Base-by-base conservation (phyloP, 2,797 vertebrate genomes). In the Cyclopterus lumpus region DNA sequence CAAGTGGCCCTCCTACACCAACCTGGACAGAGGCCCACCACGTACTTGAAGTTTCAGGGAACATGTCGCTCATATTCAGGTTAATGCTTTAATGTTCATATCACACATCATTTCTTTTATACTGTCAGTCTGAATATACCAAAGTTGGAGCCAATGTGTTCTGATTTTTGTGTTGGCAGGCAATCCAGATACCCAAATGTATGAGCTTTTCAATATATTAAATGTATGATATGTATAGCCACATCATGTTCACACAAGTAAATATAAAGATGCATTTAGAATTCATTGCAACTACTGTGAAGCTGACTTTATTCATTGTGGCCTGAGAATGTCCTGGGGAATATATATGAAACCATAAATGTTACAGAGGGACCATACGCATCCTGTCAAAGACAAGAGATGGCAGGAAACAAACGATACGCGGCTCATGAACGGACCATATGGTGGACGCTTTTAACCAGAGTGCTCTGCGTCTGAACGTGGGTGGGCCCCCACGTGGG, bases 401-500 rank as follows among this genome's bases (percentile, higher is more conserved):
- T 12, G 64, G 70, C 79, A 80, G 80, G 67, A 79, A 73, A 85
- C 75, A 73, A 83, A 85, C 0, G 4, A n/a, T n/a, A n/a, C n/a
- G n/a, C n/a, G 34, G 69, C 22, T 10, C 60, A 83, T 85, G 85
- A 80, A 62, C 74, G 76, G 59, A 86, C 38, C 57, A 68, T 67
- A 57, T 16, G 71, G 18, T 4, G 64, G 48, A 38, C 3, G 75
- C 82, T 88, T 80, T 85, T 77, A 81, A 66, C 62, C 61, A 51
- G 15, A 83, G 85, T 69, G 80, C 70, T 73, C 71, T 1, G 5
- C 11, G 0, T 68, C 48, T 38, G 67, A 73, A 48, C 16, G 51
- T 81, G 84, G 84, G 89, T 85, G 89, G 88, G n/a, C 53, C 80
- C 59, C 75, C 77, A 1, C 1, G 32, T 12, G 74, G 83, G 67